Conservation (phyloP, 2,113 vertebrate genomes). For the Turnix velox region DNA sequence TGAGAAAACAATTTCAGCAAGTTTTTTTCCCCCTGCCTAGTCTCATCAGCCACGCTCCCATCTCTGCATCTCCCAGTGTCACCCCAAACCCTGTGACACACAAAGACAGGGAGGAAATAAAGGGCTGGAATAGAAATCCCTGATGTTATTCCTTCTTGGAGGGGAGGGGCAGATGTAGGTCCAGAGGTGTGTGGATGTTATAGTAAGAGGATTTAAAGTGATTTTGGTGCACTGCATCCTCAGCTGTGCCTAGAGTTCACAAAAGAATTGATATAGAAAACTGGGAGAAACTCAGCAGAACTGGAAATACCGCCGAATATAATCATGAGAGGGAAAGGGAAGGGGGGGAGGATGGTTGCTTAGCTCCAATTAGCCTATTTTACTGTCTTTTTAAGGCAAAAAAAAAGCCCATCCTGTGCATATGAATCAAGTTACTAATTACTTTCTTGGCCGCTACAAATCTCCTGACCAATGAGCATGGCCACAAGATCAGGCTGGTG, state of each 20-base stretch:
- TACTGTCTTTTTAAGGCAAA: neutral
- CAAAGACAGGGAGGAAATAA: neutral
- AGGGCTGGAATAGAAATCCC: neutral
- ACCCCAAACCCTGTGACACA: neutral
- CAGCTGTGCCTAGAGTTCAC: neutral
- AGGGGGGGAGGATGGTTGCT: neutral
- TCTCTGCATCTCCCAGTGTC: neutral
- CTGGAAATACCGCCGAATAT: neutral
- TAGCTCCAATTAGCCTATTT: neutral
- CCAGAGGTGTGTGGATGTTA: neutral
- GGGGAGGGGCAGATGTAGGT: neutral
- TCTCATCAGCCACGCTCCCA: neutral
- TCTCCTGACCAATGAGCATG: neutral
- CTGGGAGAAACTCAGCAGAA: fast-evolving
- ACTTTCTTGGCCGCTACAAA: neutral
- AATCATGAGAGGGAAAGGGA: fast-evolving
- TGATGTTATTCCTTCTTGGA: no score
- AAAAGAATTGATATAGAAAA: neutral
- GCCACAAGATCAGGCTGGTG: neutral
- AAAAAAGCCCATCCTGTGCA: neutral
- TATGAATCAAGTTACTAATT: neutral
- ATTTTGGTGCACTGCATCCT: neutral
- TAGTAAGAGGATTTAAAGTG: neutral
- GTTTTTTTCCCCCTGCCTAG: neutral
- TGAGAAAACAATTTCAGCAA: neutral